Evolutionary conservation across 2,113 vertebrate genomes (phyloP).

Genomic region (Amia ocellicauda): DNA sequence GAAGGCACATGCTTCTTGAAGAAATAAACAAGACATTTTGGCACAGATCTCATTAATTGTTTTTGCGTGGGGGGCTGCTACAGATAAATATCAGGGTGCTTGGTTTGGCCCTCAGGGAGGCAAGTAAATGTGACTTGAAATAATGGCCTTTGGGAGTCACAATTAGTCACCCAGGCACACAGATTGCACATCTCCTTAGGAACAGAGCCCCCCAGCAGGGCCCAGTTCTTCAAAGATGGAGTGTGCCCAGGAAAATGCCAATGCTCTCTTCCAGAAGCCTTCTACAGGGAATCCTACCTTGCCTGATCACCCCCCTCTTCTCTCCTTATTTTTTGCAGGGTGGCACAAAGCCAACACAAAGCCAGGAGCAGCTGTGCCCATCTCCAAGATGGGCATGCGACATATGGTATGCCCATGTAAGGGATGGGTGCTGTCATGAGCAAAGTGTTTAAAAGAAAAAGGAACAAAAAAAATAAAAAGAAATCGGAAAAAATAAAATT

Average conservation of each 20-base stretch:
- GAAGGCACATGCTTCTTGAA: too few species aligned
- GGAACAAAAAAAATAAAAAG: slow-evolving; percentile 20
- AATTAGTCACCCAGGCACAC: background rate
- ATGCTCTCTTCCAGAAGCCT: slow-evolving; percentile 27
- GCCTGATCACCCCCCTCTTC: background rate
- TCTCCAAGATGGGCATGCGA: slow-evolving; percentile 62
- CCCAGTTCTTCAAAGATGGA: too few species aligned
- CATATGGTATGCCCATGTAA: slow-evolving; percentile 71
- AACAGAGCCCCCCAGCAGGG: background rate
- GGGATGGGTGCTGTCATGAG: slow-evolving; percentile 74
- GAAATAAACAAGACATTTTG: too few species aligned
- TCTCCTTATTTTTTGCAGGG: background rate
- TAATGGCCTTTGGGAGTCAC: background rate
- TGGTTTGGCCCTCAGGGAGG: background rate
- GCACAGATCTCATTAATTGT: too few species aligned
- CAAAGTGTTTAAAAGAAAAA: slow-evolving; percentile 59
- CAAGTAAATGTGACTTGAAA: background rate
- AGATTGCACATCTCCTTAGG: background rate
- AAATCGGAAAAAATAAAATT: background rate
- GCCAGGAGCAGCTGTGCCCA: slow-evolving; percentile 65
- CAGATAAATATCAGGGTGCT: too few species aligned
- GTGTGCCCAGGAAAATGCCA: background rate
- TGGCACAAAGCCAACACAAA: slow-evolving; percentile 34
- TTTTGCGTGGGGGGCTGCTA: too few species aligned
- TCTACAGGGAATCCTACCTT: slow-evolving; percentile 1